Evolutionary conservation across 1,140 invertebrate species (phyloP).

Genomic region (Helicorthomorpha holstii): DNA sequence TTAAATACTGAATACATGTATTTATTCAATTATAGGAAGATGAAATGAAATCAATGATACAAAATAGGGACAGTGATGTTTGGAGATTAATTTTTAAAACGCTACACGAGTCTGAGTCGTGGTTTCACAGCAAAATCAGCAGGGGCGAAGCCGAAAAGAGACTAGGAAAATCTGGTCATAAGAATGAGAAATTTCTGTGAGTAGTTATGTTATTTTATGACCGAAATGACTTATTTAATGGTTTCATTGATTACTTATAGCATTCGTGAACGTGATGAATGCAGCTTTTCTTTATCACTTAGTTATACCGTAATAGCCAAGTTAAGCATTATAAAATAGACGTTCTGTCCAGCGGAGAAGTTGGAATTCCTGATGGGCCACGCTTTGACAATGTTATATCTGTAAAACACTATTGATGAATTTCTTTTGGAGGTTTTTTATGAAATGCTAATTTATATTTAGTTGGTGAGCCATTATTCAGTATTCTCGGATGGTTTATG

Average conservation of each 20-base stretch:
- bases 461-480: slow-evolving; percentile 20
- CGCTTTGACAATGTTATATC: slow-evolving; percentile 31
- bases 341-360: slow-evolving; percentile 18
- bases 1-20: too few relatives aligned
- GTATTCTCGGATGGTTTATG: slow-evolving; percentile 18
- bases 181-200: not conserved
- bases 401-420: slow-evolving; percentile 17
- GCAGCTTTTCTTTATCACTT: slow-evolving; percentile 27
- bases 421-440: slow-evolving; percentile 1
- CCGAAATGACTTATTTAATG: not conserved
- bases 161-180: not conserved
- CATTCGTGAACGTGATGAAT: slow-evolving; percentile 20
- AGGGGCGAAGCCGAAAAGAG: not conserved
- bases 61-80: not conserved
- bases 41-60: too few relatives aligned
- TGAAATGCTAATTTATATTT: not conserved
- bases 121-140: not conserved
- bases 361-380: slow-evolving; percentile 31
- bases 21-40: too few relatives aligned
- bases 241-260: too few relatives aligned
- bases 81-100: not conserved
- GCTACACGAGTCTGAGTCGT: not conserved
- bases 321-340: slow-evolving; percentile 32
- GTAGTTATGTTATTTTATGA: not conserved
- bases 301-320: slow-evolving; percentile 22